These are phyloP conservation scores for Xylocampa areola DNA, from an alignment of 2,888 invertebrate genomes.

Conservation along the genomic window DNA sequence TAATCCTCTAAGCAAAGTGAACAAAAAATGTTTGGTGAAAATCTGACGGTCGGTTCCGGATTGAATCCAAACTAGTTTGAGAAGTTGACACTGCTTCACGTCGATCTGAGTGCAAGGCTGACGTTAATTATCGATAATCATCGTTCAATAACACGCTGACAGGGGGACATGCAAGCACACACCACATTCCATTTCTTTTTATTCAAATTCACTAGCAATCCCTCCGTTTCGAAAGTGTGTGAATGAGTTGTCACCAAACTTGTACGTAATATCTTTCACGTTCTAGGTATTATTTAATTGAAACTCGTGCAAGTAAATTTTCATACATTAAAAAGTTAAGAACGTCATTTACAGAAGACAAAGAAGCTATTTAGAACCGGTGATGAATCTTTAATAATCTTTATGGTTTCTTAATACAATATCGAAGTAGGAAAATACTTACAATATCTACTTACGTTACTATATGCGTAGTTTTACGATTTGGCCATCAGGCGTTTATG, in stretches of 20 bases:
- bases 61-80: conserved; percentile 64
- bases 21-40: conserved; percentile 72
- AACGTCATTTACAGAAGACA: conserved; percentile 33
- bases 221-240: conserved; percentile 29
- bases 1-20: conserved; percentile 62
- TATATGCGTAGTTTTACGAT: conserved; percentile 32
- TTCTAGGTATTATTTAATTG: conserved; percentile 26
- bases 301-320: conserved; percentile 5
- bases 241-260: conserved; percentile 5
- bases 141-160: conserved; percentile 34
- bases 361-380: conserved; percentile 16
- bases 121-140: conserved; percentile 42
- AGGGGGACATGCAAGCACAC: conserved; percentile 23
- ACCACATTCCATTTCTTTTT: conserved; percentile 13
- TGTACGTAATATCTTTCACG: conserved; percentile 4
- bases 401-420: conserved; percentile 20
- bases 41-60: conserved; percentile 63
- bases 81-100: conserved; percentile 58
- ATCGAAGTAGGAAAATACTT: conserved; percentile 14
- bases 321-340: conserved; percentile 18
- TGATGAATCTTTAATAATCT: conserved; percentile 29
- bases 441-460: conserved; percentile 1
- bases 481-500: conserved; percentile 16
- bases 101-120: conserved; percentile 35
- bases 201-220: not conserved